These are phyloP conservation scores for Cynaeus angustus DNA, from an alignment of 2,888 invertebrate genomes.

Conservation along the genomic window DNA sequence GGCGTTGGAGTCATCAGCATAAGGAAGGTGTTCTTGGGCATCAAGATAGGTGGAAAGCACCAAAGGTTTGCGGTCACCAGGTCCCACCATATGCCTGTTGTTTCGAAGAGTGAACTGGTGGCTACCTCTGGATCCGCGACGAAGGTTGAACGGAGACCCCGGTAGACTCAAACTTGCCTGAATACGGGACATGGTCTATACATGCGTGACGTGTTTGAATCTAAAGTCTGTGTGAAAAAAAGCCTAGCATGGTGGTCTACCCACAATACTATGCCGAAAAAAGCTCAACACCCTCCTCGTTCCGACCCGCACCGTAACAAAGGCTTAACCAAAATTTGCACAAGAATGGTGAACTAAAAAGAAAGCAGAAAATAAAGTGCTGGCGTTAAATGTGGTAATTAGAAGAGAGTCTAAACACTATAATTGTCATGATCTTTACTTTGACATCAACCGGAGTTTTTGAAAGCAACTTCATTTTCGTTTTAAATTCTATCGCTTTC, in stretches of 20 bases:
- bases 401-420: slow-evolving; percentile 69
- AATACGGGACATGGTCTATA: slow-evolving; percentile 70
- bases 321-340: slow-evolving; percentile 25
- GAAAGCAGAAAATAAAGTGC: slow-evolving; percentile 32
- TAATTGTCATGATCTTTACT: slow-evolving; percentile 72
- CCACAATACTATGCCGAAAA: slow-evolving; percentile 29
- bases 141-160: slow-evolving; percentile 95
- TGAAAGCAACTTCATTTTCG: slow-evolving; percentile 57
- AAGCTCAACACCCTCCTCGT: slow-evolving; percentile 29
- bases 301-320: slow-evolving; percentile 19
- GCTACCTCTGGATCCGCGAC: slow-evolving; percentile 92
- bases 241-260: slow-evolving; percentile 36
- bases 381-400: slow-evolving; percentile 30
- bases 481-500: slow-evolving; percentile 58
- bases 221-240: slow-evolving; percentile 45
- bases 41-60: slow-evolving; percentile 96
- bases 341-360: slow-evolving; percentile 34
- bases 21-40: slow-evolving; percentile 95
- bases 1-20: slow-evolving; percentile 97
- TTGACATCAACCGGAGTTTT: slow-evolving; percentile 48
- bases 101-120: slow-evolving; percentile 94
- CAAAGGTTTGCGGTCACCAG: slow-evolving; percentile 93
- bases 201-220: slow-evolving; percentile 66
- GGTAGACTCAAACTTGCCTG: slow-evolving; percentile 98
- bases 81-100: slow-evolving; percentile 85